phyloP scores from a whole-genome alignment of 2,797 vertebrate species.

The Stomatorhinus walkeri region DNA sequence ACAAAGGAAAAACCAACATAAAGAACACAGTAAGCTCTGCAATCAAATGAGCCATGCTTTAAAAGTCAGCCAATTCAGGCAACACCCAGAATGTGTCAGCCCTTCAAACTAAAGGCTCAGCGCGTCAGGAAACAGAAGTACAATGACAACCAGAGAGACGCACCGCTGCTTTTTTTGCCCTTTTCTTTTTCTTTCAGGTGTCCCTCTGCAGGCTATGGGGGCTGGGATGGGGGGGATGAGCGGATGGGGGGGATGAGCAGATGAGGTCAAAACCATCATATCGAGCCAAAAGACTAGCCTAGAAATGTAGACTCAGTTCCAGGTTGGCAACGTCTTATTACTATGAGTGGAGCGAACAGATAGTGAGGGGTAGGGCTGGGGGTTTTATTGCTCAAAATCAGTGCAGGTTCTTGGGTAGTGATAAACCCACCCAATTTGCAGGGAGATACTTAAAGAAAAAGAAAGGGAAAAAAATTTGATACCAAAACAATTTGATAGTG shows the following conservation, averaged over 20 bases:
- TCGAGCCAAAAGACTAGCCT: background rate
- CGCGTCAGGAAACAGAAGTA: conserved; percentile 47
- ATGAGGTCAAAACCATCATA: background rate
- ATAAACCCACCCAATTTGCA: conserved; percentile 76
- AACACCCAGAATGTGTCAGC: conserved; percentile 76
- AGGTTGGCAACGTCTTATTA: conserved; percentile 34
- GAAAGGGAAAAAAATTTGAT: conserved; percentile 57
- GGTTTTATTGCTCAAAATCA: conserved; percentile 93
- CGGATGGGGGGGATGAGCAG: background rate
- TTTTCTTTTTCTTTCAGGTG: conserved; percentile 53
- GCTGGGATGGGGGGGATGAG: background rate
- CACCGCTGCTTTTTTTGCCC: conserved; percentile 58
- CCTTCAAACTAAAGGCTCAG: conserved; percentile 43
- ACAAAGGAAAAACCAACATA: conserved; percentile 24
- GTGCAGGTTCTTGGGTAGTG: conserved; percentile 91
- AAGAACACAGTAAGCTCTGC: conserved; percentile 57
- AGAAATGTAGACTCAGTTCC: conserved; percentile 30
- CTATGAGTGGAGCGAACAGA: background rate
- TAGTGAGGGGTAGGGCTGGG: conserved; percentile 34
- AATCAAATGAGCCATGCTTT: conserved; percentile 66
- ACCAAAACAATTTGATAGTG: conserved; percentile 48
- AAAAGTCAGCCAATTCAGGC: conserved; percentile 56
- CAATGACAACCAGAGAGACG: conserved; percentile 62
- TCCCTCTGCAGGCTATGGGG: conserved; percentile 33
- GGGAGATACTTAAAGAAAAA: conserved; percentile 49